Percentiles rank a stretch among this genome's conserved stretches.
Evolutionary conservation across 1,140 invertebrate genomes (phyloP).

Genomic region (Armadillidium nasatum): DNA sequence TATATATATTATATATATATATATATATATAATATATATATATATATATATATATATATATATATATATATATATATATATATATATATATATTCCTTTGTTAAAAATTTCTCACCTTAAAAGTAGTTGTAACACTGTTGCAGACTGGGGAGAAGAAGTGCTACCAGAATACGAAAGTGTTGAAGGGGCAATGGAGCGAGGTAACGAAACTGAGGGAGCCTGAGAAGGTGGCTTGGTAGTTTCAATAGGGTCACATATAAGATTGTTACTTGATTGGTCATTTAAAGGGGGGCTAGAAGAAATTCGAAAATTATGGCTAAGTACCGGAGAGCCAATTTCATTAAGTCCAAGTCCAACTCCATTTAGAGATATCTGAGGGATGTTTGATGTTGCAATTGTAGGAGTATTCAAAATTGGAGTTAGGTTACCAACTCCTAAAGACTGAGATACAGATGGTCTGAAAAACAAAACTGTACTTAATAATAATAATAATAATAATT

Average conservation of each 20-base stretch:
- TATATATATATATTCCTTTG: too few species aligned
- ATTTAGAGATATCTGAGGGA: not conserved
- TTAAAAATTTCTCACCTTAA: constrained; percentile 27
- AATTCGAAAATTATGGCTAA: not conserved
- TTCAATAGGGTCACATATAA: not conserved
- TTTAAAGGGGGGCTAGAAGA: not conserved
- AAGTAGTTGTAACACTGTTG: constrained; percentile 41
- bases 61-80: too few species aligned
- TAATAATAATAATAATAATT: too few species aligned
- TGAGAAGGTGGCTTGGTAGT: not conserved
- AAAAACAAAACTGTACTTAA: not conserved
- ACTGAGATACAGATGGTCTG: constrained; percentile 43
- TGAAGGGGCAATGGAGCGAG: not conserved
- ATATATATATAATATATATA: too few species aligned
- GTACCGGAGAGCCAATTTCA: not conserved
- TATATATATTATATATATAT: not conserved
- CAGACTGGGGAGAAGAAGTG: constrained; percentile 34
- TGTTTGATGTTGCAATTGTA: not conserved
- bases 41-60: too few species aligned
- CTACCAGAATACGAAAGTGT: constrained; percentile 5
- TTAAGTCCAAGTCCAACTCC: not conserved
- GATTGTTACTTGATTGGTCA: not conserved
- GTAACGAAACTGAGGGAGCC: not conserved
- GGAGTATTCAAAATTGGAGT: not conserved
- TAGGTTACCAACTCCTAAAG: constrained; percentile 23